phyloP scores from a whole-genome alignment of 2,888 invertebrate species.

The Plagodis dolabraria region DNA sequence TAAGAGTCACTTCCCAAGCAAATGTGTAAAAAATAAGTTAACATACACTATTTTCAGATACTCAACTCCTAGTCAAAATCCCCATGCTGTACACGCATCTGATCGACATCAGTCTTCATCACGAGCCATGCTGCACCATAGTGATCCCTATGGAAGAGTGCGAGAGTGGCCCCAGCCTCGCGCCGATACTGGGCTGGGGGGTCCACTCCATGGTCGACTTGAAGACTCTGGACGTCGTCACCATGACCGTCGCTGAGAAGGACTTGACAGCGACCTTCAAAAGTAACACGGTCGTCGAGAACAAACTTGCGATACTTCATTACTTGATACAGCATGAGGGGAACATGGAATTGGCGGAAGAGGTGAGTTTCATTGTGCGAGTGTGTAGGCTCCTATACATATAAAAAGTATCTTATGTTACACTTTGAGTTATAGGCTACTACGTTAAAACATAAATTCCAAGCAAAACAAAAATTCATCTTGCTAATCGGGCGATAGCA shows the following conservation, averaged over 20 bases:
- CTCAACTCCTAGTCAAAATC: slow-evolving; percentile 92
- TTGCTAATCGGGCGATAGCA: too few species aligned
- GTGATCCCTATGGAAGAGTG: slow-evolving; percentile 86
- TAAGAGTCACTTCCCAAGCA: too few species aligned
- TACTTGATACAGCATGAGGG: slow-evolving; percentile 91
- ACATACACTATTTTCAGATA: slow-evolving; percentile 79
- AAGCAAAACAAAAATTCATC: too few species aligned
- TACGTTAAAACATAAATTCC: too few species aligned
- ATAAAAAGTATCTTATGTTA: too few species aligned
- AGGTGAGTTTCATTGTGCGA: slow-evolving; percentile 72
- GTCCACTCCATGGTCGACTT: slow-evolving; percentile 86
- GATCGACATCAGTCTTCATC: slow-evolving; percentile 92
- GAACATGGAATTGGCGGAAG: slow-evolving; percentile 90
- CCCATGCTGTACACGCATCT: slow-evolving; percentile 94
- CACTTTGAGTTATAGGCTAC: too few species aligned
- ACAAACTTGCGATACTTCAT: slow-evolving; percentile 92
- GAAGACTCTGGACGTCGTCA: slow-evolving; percentile 89
- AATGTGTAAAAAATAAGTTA: too few species aligned
- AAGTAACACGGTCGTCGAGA: slow-evolving; percentile 87
- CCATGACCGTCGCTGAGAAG: slow-evolving; percentile 86
- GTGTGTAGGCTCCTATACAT: too few species aligned
- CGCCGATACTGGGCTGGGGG: slow-evolving; percentile 86
- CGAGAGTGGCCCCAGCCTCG: slow-evolving; percentile 86
- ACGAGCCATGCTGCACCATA: slow-evolving; percentile 93
- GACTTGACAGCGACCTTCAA: slow-evolving; percentile 89